Evolutionary conservation across 1,140 invertebrate species (phyloP).

Genomic region (Leptinotarsa lineolata): DNA sequence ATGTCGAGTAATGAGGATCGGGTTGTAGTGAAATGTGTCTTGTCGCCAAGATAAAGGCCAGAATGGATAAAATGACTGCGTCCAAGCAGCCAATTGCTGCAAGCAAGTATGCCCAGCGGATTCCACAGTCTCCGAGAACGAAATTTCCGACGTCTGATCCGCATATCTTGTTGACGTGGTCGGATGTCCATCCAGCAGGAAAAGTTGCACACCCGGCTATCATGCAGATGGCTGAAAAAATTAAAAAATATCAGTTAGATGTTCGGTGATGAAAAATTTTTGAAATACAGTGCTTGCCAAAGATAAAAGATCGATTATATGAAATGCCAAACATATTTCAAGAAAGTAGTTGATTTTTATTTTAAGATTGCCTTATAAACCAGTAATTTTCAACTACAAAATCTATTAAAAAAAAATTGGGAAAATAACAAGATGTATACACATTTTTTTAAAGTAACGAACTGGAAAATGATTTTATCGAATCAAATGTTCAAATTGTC

Average conservation of each 20-base stretch:
- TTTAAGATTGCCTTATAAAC: too few species aligned
- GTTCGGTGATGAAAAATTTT: too few species aligned
- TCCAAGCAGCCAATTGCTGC: slow-evolving; percentile 92
- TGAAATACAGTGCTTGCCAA: too few species aligned
- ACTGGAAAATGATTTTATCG: too few species aligned
- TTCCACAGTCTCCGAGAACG: slow-evolving; percentile 77
- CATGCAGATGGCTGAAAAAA: slow-evolving; percentile 73
- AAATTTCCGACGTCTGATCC: slow-evolving; percentile 76
- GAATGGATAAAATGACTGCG: slow-evolving; percentile 82
- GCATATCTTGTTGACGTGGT: slow-evolving; percentile 82
- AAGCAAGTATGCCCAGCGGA: slow-evolving; percentile 94
- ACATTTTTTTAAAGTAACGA: too few species aligned
- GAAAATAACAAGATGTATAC: too few species aligned
- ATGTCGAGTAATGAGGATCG: slow-evolving; percentile 70
- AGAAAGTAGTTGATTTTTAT: too few species aligned
- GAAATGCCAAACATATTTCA: too few species aligned
- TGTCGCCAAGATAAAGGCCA: slow-evolving; percentile 93
- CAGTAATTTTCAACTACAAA: too few species aligned
- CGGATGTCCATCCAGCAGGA: slow-evolving; percentile 90
- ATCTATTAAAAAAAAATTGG: too few species aligned
- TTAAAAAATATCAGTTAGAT: neutral
- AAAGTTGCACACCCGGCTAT: slow-evolving; percentile 85
- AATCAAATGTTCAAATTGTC: too few species aligned
- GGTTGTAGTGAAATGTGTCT: slow-evolving; percentile 83
- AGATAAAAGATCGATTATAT: too few species aligned